Evolutionary conservation across 2,797 vertebrate genomes (phyloP), one percentile per base, ranked within the genome.

Genomic region (Adrianichthys oophorus): DNA sequence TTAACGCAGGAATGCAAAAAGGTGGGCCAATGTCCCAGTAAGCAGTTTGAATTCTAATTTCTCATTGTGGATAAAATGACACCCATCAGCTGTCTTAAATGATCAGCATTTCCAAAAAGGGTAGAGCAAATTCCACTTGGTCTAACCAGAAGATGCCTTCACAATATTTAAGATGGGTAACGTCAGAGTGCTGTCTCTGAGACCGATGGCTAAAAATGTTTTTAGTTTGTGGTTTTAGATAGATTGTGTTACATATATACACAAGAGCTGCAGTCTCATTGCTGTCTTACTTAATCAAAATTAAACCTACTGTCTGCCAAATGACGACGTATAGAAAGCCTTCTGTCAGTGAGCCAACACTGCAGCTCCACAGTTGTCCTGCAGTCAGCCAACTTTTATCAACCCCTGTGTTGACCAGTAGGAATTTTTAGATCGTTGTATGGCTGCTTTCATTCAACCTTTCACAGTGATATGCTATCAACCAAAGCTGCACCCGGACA

Each of bases 381-480:
- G 48, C 15, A 67, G 42, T 13, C 23, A 53, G 62, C 10, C 62
- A 65, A 68, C 59, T 19, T 49, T 72, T 72, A 77, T 46, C 59
- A 83, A 83, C 83, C 79, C 69, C 65, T 56, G 44, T 21, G 53
- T 62, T 51, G 73, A 78, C 78, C 75, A 75, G 78, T 66, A 80
- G 64, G 74, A 80, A 81, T 81, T 72, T 69, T 21, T 68, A 64
- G 17, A 68, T 1, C 40, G 59, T 65, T 71, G 49, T 55, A 65
- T 41, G 66, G 71, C 61, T 46, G 15, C 47, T 26, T 58, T 74
- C 54, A 54, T 19, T 67, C 67, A 69, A 77, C 70, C 69, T 68
- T 74, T 70, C 21, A 48, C 46, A 52, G 18, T 45, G 50, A 65
- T 69, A 76, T 82, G 50, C 78, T 75, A 71, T 17, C 59, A 60